Percentiles rank a stretch among this genome's conserved stretches.
Conservation (phyloP, 2,888 invertebrate species). For the Lampropteryx suffumata region DNA sequence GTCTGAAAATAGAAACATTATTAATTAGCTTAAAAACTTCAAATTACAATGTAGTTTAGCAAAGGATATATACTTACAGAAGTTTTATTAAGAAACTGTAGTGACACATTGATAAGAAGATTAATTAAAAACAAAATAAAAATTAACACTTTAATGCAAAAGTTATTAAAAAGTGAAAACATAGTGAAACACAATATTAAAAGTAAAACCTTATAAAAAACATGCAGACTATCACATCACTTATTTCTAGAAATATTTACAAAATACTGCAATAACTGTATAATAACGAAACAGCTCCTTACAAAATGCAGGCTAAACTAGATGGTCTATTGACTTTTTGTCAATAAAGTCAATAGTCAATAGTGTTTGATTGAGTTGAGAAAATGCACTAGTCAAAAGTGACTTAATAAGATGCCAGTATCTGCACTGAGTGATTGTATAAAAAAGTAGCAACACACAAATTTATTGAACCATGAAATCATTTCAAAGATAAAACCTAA, state of each 20-base stretch:
- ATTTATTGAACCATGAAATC: too few relatives aligned
- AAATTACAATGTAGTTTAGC: too few relatives aligned
- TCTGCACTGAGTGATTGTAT: neutral
- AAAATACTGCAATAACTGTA: slow-evolving; percentile 17
- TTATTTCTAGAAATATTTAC: slow-evolving; percentile 16
- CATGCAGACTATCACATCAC: slow-evolving; percentile 9
- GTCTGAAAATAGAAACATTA: too few relatives aligned
- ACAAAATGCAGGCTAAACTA: neutral
- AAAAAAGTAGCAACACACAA: neutral
- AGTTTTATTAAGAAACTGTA: too few relatives aligned
- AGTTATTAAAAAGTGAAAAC: neutral
- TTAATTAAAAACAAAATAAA: neutral
- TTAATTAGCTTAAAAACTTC: too few relatives aligned
- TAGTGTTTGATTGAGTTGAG: too few relatives aligned
- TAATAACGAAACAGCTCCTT: neutral
- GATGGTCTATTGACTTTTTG: neutral
- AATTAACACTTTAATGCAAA: slow-evolving; percentile 5
- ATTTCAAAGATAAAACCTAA: too few relatives aligned
- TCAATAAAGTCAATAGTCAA: too few relatives aligned
- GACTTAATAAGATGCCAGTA: neutral
- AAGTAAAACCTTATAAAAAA: slow-evolving; percentile 10
- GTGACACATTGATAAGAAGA: neutral
- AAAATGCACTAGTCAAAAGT: neutral
- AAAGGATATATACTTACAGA: too few relatives aligned
- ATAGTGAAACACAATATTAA: neutral